Base-by-base conservation (phyloP, 2,797 vertebrate species). In the Macropodus opercularis region DNA sequence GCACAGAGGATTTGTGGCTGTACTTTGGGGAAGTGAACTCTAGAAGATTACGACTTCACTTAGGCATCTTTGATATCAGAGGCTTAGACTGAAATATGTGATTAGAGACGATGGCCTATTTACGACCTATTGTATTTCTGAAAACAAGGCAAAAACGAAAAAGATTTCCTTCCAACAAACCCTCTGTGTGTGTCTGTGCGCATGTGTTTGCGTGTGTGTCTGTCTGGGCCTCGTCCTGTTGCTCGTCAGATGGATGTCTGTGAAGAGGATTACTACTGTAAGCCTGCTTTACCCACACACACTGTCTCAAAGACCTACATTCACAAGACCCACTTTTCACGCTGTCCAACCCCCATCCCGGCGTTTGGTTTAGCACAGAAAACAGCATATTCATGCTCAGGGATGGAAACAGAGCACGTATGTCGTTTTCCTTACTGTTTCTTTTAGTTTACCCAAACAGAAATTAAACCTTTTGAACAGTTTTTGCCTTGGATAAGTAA, bases 241-340 rank as follows among this genome's bases (percentile, higher is more conserved):
- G 82, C 81, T 84, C 76, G 88, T 93, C 89, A 93, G 91, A 90
- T 92, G 89, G 89, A 84, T 87, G 92, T 93, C 91, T 93, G 87
- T 85, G 86, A 87, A 88, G 83, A 86, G 90, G 91, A 92, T 93
- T 93, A 93, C 69, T 57, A 81, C 83, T 72, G 76, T 93, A 93
- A 93, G 89, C 90, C 90, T 89, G 79, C 84, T 92, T 92, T 92
- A 86, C 81, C 77, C 81, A 79, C 79, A 81, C 83, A 83, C 79
- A 79, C 78, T 58, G 84, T 86, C 87, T 86, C 79, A 74, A 76
- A 91, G 90, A 89, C 90, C 89, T 91, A 91, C 83, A 93, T 92
- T 91, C 85, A 88, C 86, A 80, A 88, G 86, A 88, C 87, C 90
- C 83, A 90, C 85, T 87, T 90, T 88, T 75, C 69, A 72, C 23